Base-by-base conservation (phyloP, 2,113 vertebrate species). In the Pionites leucogaster region DNA sequence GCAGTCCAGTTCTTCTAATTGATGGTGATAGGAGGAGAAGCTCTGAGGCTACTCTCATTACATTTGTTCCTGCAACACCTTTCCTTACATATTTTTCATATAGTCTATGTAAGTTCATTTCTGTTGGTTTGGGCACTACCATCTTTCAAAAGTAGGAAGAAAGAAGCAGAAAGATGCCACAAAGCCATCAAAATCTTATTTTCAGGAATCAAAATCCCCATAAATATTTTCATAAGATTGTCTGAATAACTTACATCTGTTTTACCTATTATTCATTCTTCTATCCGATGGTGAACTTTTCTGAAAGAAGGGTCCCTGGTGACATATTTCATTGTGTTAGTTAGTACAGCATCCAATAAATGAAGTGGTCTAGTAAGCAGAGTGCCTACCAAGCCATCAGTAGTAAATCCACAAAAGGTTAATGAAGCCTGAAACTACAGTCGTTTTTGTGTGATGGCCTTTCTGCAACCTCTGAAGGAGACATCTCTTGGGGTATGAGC, bases 351-450 rank as follows among this genome's bases (percentile, higher is more conserved):
- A 42, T 59, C n/a, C 20, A 6, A 59, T 82, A 91, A 93, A 87
- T 85, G 67, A 71, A 95, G 59, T 31, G 24, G 74, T 91, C 91
- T 90, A 76, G 90, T 80, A 96, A 95, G 67, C 75, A 91, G 41
- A 84, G 74, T 4, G 2, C 19, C n/a, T 72, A 85, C 65, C 29
- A 72, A n/a, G 13, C 74, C 47, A 77, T 72, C 44, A 63, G 53
- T 70, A 90, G 25, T 92, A 92, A 94, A 95, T 93, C 42, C 81
- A 70, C 46, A 62, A 88, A 86, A 94, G 68, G 44, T 94, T 86
- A 94, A 90, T 64, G 87, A 93, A 92, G 75, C 29, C 68, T 92
- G 90, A 86, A 94, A 74, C 82, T 82, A 46, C 49, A 80, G 28
- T 55, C 41, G 74, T 94, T 94, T 96, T 90, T 88, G 49, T 74